These are phyloP conservation scores for Antedon mediterranea DNA, from an alignment of 53 echinoderm and acorn worm genomes.

Conservation along the genomic window DNA sequence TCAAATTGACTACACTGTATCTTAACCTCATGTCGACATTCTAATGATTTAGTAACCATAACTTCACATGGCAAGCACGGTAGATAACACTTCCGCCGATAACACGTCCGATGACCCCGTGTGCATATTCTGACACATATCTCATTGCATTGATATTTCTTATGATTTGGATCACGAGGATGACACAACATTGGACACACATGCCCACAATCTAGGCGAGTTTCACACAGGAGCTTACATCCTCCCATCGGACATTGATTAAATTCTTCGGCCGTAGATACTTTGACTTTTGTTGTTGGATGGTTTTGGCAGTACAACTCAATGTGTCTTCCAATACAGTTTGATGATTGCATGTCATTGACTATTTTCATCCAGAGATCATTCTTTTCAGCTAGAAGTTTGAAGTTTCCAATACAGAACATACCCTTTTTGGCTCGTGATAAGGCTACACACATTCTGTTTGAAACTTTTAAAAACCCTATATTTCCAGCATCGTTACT, in stretches of 20 bases:
- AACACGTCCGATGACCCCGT: not conserved
- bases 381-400: slow-evolving; percentile 15
- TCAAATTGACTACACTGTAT: slow-evolving; percentile 15
- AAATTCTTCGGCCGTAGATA: slow-evolving; percentile 25
- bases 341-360: slow-evolving; percentile 7
- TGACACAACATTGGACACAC: slow-evolving; percentile 31
- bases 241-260: slow-evolving; percentile 32
- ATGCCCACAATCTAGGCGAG: slow-evolving; percentile 51
- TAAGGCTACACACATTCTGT: slow-evolving; percentile 76
- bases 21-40: slow-evolving; percentile 29
- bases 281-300: slow-evolving; percentile 10
- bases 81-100: not conserved
- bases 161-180: slow-evolving; percentile 30
- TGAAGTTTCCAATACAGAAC: slow-evolving; percentile 80
- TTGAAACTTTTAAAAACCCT: slow-evolving; percentile 59
- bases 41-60: slow-evolving; percentile 16
- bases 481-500: slow-evolving; percentile 57
- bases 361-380: slow-evolving; percentile 35
- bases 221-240: slow-evolving; percentile 20
- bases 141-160: slow-evolving; percentile 15
- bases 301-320: slow-evolving; percentile 44
- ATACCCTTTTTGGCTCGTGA: slow-evolving; percentile 73
- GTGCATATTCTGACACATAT: slow-evolving; percentile 14
- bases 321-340: slow-evolving; percentile 13
- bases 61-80: slow-evolving; percentile 2